These are phyloP conservation scores for Eriocheir sinensis DNA, from an alignment of 1,140 invertebrate genomes.

Conservation along the genomic window DNA sequence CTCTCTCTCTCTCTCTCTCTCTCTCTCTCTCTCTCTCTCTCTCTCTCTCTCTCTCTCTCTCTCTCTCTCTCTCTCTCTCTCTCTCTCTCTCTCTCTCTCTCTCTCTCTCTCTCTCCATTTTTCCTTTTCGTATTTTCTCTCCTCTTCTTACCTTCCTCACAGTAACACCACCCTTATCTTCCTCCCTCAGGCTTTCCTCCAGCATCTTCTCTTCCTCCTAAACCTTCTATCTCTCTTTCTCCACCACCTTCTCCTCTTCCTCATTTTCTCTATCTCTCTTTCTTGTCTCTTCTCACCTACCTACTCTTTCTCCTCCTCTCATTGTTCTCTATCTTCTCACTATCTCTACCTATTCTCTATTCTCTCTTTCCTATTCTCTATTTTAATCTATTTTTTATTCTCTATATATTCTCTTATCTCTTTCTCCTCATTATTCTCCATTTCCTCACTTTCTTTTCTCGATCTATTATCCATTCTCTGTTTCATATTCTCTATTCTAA, in stretches of 20 bases:
- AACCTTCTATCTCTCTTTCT: too few relatives aligned
- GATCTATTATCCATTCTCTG: too few relatives aligned
- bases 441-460: too few relatives aligned
- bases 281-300: background rate
- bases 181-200: background rate
- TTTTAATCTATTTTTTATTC: background rate
- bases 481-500: too few relatives aligned
- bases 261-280: background rate
- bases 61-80: background rate
- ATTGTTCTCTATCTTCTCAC: background rate
- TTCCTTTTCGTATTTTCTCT: too few relatives aligned
- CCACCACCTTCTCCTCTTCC: background rate
- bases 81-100: background rate
- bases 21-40: conserved; percentile 22
- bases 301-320: background rate
- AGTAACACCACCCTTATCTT: too few relatives aligned
- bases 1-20: conserved; percentile 22
- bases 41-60: background rate
- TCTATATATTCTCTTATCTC: background rate
- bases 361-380: background rate
- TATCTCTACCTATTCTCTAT: background rate
- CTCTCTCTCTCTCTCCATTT: too few relatives aligned
- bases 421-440: too few relatives aligned
- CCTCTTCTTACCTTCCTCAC: too few relatives aligned
- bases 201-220: too few relatives aligned